phyloP scores from a whole-genome alignment of 2,797 vertebrate genomes.

The Emys orbicularis region DNA sequence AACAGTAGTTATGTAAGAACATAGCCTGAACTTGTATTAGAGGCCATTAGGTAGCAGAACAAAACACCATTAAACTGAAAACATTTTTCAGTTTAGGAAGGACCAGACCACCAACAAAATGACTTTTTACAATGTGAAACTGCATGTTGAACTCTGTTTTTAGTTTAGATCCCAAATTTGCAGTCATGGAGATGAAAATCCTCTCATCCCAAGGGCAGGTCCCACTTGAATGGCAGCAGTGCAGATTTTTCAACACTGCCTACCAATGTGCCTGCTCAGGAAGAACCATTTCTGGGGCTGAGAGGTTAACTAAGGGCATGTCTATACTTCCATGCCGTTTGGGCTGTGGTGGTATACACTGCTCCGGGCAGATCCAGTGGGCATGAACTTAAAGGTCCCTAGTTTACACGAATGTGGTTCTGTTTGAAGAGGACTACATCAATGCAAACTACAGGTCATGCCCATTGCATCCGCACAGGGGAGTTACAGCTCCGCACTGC shows the following conservation, averaged over 20 bases:
- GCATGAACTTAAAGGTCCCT: background rate
- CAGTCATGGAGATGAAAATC: background rate
- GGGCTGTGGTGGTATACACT: background rate
- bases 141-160: background rate
- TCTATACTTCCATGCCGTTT: background rate
- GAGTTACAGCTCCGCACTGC: background rate
- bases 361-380: background rate
- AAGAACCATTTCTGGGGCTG: background rate
- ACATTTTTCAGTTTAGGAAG: background rate
- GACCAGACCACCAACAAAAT: background rate
- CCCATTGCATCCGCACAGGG: background rate
- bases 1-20: constrained; percentile 4
- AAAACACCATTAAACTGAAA: background rate
- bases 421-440: background rate
- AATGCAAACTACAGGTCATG: background rate
- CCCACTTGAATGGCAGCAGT: background rate
- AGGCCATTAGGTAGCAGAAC: background rate
- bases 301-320: background rate
- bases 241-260: background rate
- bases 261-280: background rate
- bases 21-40: background rate
- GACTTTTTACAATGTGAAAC: background rate
- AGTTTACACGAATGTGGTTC: background rate
- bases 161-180: background rate
- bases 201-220: background rate